Evolutionary conservation across 2,888 invertebrate genomes (phyloP).

Genomic region (Noctuana brunneofusca): DNA sequence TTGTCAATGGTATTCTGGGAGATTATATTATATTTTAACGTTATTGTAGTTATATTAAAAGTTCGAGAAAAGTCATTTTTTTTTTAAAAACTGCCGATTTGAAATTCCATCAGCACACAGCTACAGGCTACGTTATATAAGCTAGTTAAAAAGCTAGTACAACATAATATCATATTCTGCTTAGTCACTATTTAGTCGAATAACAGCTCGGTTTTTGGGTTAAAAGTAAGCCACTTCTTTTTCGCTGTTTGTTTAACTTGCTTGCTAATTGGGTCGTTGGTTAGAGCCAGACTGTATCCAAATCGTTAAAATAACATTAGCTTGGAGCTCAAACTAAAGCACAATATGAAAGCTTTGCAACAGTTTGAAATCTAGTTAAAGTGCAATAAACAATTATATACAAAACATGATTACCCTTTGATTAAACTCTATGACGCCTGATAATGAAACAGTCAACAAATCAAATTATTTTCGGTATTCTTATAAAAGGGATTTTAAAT

Average conservation of each 20-base stretch:
- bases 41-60: too few species aligned
- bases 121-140: too few species aligned
- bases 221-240: background rate
- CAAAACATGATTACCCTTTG: background rate
- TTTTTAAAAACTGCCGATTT: too few species aligned
- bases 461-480: too few species aligned
- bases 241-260: background rate
- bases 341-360: background rate
- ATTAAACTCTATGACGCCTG: background rate
- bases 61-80: too few species aligned
- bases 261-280: constrained; percentile 2
- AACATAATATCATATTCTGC: too few species aligned
- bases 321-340: background rate
- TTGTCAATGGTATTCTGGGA: too few species aligned
- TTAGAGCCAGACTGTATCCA: constrained; percentile 3
- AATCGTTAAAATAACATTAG: constrained; percentile 3
- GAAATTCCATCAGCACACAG: too few species aligned
- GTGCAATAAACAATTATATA: background rate
- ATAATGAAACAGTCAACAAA: too few species aligned
- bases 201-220: background rate
- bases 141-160: too few species aligned
- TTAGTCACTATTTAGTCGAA: background rate
- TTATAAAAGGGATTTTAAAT: too few species aligned
- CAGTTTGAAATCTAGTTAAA: background rate
- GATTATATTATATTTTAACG: too few species aligned